Evolutionary conservation across 2,113 vertebrate species (phyloP).

Genomic region (Clarias magur): DNA sequence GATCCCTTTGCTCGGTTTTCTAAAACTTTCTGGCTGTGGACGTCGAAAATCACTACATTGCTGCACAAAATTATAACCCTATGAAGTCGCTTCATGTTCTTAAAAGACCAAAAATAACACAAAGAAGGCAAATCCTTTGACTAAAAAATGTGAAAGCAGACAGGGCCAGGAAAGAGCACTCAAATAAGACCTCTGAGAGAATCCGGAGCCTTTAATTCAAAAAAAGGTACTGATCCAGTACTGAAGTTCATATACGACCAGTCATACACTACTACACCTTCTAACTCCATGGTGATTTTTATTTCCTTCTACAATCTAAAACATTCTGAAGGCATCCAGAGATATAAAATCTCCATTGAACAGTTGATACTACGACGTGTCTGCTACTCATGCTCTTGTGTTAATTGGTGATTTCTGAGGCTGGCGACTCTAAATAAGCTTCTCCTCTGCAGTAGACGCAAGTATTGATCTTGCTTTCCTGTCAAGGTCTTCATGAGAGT

Average conservation of each 20-base stretch:
- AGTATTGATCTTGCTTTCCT: no score
- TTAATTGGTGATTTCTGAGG: no score
- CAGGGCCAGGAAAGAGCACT: not conserved
- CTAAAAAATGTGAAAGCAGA: not conserved
- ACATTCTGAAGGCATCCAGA: no score
- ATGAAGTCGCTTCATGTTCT: not conserved
- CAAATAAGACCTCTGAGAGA: not conserved
- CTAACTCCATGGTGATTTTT: no score
- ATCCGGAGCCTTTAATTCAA: not conserved
- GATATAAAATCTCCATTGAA: no score
- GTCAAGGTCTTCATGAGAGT: no score
- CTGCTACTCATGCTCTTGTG: no score
- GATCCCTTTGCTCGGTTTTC: conserved; percentile 25
- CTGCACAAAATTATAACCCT: conserved; percentile 40
- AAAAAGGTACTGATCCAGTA: not conserved
- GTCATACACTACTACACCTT: no score
- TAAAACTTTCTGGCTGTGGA: conserved; percentile 21
- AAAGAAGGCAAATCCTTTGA: not conserved
- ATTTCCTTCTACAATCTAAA: no score
- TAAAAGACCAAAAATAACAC: conserved; percentile 18
- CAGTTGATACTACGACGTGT: no score
- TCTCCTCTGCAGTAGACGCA: no score
- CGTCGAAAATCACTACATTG: conserved; percentile 45
- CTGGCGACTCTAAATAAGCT: no score
- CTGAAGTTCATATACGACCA: not conserved